Conservation (phyloP, 2,113 vertebrate species). For the Corvus cornix region DNA sequence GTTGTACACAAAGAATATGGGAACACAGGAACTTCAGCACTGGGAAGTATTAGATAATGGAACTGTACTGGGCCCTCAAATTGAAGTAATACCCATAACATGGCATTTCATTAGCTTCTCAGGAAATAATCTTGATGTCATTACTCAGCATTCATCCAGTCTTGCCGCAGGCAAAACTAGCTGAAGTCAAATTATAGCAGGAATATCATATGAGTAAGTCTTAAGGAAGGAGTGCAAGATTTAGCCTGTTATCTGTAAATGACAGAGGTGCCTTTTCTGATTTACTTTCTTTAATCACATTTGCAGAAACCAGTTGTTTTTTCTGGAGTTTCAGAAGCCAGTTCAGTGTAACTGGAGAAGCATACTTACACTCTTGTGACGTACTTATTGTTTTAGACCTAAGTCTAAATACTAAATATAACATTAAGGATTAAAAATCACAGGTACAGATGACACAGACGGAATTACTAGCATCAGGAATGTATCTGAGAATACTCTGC, state of each 20-base stretch:
- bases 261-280: background rate
- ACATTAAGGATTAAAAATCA: background rate
- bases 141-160: background rate
- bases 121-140: background rate
- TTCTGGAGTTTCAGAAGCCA: background rate
- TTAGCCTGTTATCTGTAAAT: background rate
- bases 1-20: background rate
- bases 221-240: background rate
- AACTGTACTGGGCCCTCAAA: background rate
- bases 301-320: background rate
- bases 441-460: background rate
- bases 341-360: background rate
- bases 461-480: background rate
- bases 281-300: background rate
- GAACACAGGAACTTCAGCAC: background rate
- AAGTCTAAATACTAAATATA: background rate
- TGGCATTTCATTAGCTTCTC: background rate
- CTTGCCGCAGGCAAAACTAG: background rate
- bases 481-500: accelerated
- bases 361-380: accelerated
- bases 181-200: background rate
- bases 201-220: background rate
- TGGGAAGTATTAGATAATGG: background rate
- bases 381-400: background rate
- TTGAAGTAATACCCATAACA: background rate